Conservation (phyloP, 1,140 invertebrate genomes). For the Drosophila rhopaloa region DNA sequence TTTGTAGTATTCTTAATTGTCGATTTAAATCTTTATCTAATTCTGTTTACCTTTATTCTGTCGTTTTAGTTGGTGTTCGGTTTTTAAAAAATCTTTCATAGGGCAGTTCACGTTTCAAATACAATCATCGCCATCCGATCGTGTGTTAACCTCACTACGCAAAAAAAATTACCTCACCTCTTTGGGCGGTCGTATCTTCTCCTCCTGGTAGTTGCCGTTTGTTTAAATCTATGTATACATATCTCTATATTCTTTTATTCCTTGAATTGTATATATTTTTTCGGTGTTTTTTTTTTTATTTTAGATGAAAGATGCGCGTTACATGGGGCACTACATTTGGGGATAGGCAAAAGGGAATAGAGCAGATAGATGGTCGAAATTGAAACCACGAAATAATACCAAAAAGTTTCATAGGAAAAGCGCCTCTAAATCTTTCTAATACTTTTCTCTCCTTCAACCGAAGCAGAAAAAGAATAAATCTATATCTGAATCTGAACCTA, state of each 20-base stretch:
- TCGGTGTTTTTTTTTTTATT: slow-evolving; percentile 45
- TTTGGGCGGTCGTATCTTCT: slow-evolving; percentile 7
- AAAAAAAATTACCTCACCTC: slow-evolving; percentile 30
- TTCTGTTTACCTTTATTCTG: slow-evolving; percentile 13
- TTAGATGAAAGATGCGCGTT: slow-evolving; percentile 39
- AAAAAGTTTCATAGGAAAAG: slow-evolving; percentile 39
- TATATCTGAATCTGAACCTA: slow-evolving; percentile 42
- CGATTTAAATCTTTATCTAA: slow-evolving; percentile 14
- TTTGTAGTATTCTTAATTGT: slow-evolving; percentile 35
- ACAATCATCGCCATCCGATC: slow-evolving; percentile 52
- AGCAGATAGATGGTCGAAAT: slow-evolving; percentile 37
- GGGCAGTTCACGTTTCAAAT: slow-evolving; percentile 76
- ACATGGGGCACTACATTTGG: slow-evolving; percentile 10
- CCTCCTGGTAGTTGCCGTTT: slow-evolving; percentile 13
- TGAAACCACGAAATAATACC: slow-evolving; percentile 54
- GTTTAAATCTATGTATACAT: slow-evolving; percentile 34
- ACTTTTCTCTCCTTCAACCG: slow-evolving; percentile 1
- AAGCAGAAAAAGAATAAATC: slow-evolving; percentile 10
- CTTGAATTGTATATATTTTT: slow-evolving; percentile 61
- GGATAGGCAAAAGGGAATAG: slow-evolving; percentile 11
- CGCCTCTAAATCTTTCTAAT: slow-evolving; percentile 22
- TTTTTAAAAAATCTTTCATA: slow-evolving; percentile 70
- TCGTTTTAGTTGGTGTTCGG: slow-evolving; percentile 29
- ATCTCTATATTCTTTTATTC: slow-evolving; percentile 22
- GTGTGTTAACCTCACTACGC: slow-evolving; percentile 32